phyloP scores from a whole-genome alignment of 2,113 vertebrate species.

The Pterophyllum scalare region DNA sequence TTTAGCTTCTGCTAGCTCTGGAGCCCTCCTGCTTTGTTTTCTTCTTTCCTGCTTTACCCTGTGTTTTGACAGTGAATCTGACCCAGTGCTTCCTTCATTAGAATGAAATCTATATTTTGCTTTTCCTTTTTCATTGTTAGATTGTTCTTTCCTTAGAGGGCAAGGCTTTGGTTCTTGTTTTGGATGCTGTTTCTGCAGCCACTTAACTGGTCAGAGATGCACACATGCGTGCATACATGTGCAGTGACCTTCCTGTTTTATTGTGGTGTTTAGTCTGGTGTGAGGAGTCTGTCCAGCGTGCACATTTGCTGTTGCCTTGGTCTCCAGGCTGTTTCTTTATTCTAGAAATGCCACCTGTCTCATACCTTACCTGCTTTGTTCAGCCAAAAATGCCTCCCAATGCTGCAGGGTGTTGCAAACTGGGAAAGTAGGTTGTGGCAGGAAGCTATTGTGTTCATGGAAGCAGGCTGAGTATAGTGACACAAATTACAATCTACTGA shows the following conservation, averaged over 20 bases:
- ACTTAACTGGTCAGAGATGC: neutral
- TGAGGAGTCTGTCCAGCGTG: constrained; percentile 4
- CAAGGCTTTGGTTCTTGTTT: constrained; percentile 63
- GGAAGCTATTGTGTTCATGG: constrained; percentile 32
- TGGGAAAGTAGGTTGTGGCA: constrained; percentile 63
- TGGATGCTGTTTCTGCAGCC: constrained; percentile 39
- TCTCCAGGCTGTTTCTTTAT: constrained; percentile 37
- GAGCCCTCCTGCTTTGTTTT: neutral
- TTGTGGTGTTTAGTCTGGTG: constrained; percentile 64
- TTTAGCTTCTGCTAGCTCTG: neutral
- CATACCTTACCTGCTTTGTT: constrained; percentile 56
- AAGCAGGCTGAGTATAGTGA: neutral
- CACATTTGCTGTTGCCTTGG: constrained; percentile 17
- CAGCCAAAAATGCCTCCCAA: constrained; percentile 40
- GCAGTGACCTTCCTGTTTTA: constrained; percentile 56
- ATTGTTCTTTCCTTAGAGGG: constrained; percentile 40
- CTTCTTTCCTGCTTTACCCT: constrained; percentile 15
- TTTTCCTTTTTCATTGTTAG: constrained; percentile 64
- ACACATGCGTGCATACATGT: constrained; percentile 9
- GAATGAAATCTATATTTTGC: constrained; percentile 63
- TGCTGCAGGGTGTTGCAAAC: constrained; percentile 33
- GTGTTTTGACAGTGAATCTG: constrained; percentile 36
- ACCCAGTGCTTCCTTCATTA: constrained; percentile 49
- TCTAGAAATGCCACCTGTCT: constrained; percentile 44
- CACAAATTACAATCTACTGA: constrained; percentile 31